Percentiles rank a stretch among this genome's conserved stretches.
These are phyloP conservation scores for Acrocephalus scirpaceus DNA, from an alignment of 2,797 vertebrate species.

Conservation along the genomic window DNA sequence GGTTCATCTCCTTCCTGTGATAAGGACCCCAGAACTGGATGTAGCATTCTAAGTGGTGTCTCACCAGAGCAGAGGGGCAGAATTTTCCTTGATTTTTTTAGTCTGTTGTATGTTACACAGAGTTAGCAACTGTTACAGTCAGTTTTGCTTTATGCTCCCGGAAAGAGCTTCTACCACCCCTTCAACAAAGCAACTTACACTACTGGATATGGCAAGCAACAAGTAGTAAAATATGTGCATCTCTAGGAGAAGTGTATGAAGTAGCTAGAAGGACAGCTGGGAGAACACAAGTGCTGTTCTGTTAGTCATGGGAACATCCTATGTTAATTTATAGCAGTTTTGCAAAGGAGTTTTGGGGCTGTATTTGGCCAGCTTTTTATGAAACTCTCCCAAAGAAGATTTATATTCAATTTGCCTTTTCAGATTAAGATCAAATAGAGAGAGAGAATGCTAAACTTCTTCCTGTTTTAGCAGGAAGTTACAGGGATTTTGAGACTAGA, in stretches of 20 bases:
- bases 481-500: conserved; percentile 38
- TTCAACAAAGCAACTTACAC: background rate
- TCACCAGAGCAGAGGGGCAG: background rate
- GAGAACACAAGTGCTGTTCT: background rate
- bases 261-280: background rate
- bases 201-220: background rate
- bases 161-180: background rate
- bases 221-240: background rate
- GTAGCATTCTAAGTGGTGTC: background rate
- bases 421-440: conserved; percentile 42
- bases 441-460: conserved; percentile 45
- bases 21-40: background rate
- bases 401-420: conserved; percentile 56
- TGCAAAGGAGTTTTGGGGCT: background rate
- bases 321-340: background rate
- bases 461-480: conserved; percentile 48
- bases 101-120: background rate
- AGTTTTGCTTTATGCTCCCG: background rate
- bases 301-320: background rate
- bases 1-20: background rate
- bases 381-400: conserved; percentile 35
- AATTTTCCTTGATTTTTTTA: background rate
- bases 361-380: background rate
- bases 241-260: background rate
- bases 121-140: background rate